Evolutionary conservation across 2,797 vertebrate species (phyloP), one percentile per base, ranked within the genome.

Genomic region (Pantherophis alleghaniensis): DNA sequence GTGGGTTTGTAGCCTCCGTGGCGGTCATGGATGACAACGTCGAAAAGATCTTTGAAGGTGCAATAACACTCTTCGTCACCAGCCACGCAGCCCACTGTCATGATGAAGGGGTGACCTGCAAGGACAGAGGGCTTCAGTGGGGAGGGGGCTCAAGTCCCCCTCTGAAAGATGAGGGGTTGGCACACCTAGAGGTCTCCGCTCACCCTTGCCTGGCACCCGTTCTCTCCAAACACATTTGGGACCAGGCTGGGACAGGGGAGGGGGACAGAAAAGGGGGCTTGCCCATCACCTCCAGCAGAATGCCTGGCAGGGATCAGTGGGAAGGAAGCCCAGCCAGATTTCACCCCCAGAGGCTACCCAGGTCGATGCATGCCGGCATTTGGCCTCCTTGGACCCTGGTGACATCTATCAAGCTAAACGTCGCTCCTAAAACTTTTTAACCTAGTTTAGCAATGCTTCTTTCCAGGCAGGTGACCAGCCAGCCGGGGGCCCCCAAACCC

Each of bases 71-170:
- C 99, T 96, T 99, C 99, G 32, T 99, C 99, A 86, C 99, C 99
- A 24, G 98, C 99, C 14, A 99, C 98, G 0, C 98, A 99, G 97
- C 99, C 99, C 93, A 99, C 99, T 0, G 99, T 99, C 99, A 99
- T 99, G 98, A 99, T 99, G 97, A 98, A 99, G 92, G 99, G 99
- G 96, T 99, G 99, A 91, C 99, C 99, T 99, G 94, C 0, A 98
- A 66, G 20, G 24, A 16, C 28, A 32, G 5, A 0, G 24, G 60
- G 22, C 1, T 55, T 86, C 2, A 24, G 53, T 1, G 6, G 22
- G 42, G 32, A 28, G 24, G 28, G 32, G 56, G 2, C 37, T 37
- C 22, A 69, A 22, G 28, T 24, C 10, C 5, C 37, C 9, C 37
- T 79, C 69, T 79, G 74, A 83, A 83, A 42, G 74, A 22, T 10